Conservation (phyloP, 2,888 invertebrate species). For the Amphipyra tragopoginis region DNA sequence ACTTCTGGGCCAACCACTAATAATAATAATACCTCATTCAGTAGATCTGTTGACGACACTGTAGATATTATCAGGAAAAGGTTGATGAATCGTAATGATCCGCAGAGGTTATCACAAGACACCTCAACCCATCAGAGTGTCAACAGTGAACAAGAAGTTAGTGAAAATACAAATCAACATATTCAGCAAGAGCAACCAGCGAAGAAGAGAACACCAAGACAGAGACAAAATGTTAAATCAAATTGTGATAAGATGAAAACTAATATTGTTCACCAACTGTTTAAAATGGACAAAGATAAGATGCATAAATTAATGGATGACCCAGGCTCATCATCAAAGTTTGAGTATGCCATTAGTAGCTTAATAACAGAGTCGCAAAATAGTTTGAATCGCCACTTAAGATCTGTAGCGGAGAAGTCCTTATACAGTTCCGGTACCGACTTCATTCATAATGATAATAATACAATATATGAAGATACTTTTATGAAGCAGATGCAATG, state of each 20-base stretch:
- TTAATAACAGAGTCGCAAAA: constrained; percentile 87
- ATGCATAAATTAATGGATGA: constrained; percentile 87
- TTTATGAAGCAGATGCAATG: constrained; percentile 93
- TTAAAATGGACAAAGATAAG: constrained; percentile 87
- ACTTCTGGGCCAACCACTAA: constrained; percentile 73
- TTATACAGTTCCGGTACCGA: constrained; percentile 78
- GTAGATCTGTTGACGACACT: constrained; percentile 83
- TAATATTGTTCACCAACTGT: constrained; percentile 86
- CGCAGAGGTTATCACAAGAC: constrained; percentile 62
- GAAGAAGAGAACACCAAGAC: constrained; percentile 71
- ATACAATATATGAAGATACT: constrained; percentile 92
- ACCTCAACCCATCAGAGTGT: constrained; percentile 55
- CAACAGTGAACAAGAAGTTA: constrained; percentile 59
- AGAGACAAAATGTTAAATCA: constrained; percentile 68
- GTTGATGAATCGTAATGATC: constrained; percentile 77
- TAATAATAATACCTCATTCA: constrained; percentile 79
- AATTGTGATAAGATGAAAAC: constrained; percentile 85
- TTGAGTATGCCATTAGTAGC: constrained; percentile 87
- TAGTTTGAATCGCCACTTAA: constrained; percentile 82
- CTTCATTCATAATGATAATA: constrained; percentile 91
- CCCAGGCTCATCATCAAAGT: constrained; percentile 86
- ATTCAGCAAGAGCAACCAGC: constrained; percentile 69
- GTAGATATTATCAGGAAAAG: constrained; percentile 82
- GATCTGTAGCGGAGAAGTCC: constrained; percentile 86
- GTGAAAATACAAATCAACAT: constrained; percentile 53